These are phyloP conservation scores for Syngnathoides biaculeatus DNA, from an alignment of 2,113 vertebrate genomes.

Conservation along the genomic window DNA sequence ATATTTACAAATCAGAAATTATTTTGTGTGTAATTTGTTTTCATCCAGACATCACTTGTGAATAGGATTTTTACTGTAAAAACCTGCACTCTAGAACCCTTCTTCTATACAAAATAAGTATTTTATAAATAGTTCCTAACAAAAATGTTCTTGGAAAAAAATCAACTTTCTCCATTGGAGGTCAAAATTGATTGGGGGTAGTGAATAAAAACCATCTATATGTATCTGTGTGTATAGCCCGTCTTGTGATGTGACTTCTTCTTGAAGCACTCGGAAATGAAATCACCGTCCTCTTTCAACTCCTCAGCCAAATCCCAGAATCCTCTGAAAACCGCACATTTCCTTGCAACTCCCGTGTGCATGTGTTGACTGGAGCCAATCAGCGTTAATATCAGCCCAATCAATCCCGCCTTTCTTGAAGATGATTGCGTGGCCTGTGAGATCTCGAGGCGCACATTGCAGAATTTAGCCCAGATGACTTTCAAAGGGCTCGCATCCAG, in stretches of 20 bases:
- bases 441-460: not conserved
- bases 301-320: not conserved
- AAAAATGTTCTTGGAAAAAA: too few relatives aligned
- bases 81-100: too few relatives aligned
- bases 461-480: conserved; percentile 1
- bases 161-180: too few relatives aligned
- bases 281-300: not conserved
- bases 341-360: not conserved
- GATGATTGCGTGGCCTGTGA: not conserved
- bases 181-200: too few relatives aligned
- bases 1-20: too few relatives aligned
- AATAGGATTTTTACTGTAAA: too few relatives aligned
- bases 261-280: conserved; percentile 1
- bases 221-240: not conserved
- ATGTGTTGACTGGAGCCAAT: not conserved
- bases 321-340: too few relatives aligned
- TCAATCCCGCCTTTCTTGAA: not conserved
- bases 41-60: too few relatives aligned
- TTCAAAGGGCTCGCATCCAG: not conserved
- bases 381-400: not conserved
- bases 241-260: not conserved
- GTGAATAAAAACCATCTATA: not conserved
- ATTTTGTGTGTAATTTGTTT: too few relatives aligned
- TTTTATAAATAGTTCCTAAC: too few relatives aligned
- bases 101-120: too few relatives aligned